Percentiles rank a stretch among this genome's conserved stretches.
These are phyloP conservation scores for Papilio helenus DNA, from an alignment of 1,140 invertebrate species.

Conservation along the genomic window DNA sequence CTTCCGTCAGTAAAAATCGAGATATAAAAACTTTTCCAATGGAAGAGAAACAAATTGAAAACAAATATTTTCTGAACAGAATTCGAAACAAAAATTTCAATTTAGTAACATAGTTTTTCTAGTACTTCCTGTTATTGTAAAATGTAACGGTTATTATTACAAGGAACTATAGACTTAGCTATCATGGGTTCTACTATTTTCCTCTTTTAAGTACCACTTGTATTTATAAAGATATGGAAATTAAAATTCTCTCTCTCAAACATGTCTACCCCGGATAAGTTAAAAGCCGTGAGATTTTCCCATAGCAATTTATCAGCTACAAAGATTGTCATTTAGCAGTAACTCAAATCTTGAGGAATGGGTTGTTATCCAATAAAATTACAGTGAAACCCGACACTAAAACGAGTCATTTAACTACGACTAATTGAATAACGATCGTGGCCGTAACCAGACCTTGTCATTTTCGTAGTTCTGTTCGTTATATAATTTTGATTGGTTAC, in stretches of 20 bases:
- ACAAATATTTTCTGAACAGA: not conserved
- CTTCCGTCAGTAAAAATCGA: not conserved
- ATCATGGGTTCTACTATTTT: not conserved
- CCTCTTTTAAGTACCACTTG: no score
- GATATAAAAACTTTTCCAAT: not conserved
- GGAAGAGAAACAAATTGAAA: slow-evolving; percentile 2
- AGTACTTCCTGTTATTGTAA: not conserved
- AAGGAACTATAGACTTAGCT: not conserved
- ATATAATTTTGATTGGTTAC: not conserved
- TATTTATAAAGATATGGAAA: not conserved
- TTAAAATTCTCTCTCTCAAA: not conserved
- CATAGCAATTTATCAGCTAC: not conserved
- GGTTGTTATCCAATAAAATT: slow-evolving; percentile 32
- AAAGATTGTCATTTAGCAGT: slow-evolving; percentile 21
- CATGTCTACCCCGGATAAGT: not conserved
- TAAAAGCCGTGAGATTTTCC: not conserved
- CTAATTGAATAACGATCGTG: slow-evolving; percentile 37
- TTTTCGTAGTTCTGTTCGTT: not conserved
- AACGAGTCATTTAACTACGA: slow-evolving; percentile 32
- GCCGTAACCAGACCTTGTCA: slow-evolving; percentile 1
- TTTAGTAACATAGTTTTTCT: not conserved
- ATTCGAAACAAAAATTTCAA: not conserved
- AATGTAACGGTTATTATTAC: not conserved
- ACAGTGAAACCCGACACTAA: slow-evolving; percentile 25
- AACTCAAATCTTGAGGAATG: slow-evolving; percentile 3